These are phyloP conservation scores for Adrianichthys oophorus DNA, from an alignment of 2,797 vertebrate species.

Conservation along the genomic window DNA sequence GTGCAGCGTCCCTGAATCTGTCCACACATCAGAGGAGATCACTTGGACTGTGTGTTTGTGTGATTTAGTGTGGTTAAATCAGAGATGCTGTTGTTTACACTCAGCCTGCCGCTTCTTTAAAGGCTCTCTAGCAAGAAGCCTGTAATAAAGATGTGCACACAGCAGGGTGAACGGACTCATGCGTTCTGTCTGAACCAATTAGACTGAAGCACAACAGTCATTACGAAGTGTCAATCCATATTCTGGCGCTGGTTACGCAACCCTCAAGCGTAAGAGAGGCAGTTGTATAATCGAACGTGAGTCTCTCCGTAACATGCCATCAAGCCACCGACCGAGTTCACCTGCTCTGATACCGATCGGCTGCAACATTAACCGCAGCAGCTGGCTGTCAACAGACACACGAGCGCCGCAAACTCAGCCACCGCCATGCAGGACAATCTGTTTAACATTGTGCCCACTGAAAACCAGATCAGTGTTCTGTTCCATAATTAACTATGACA, in stretches of 20 bases:
- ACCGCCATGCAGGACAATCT: slow-evolving; percentile 10
- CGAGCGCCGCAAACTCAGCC: slow-evolving; percentile 5
- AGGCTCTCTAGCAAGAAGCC: background rate
- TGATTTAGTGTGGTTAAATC: background rate
- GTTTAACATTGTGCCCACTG: slow-evolving; percentile 8
- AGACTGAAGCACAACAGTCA: slow-evolving; percentile 34
- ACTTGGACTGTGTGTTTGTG: no score
- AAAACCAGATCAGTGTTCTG: slow-evolving; percentile 1
- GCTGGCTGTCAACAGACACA: slow-evolving; percentile 57
- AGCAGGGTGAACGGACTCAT: slow-evolving; percentile 22
- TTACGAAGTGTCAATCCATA: slow-evolving; percentile 49
- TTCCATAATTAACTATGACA: slow-evolving; percentile 12
- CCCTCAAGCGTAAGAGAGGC: slow-evolving; percentile 27
- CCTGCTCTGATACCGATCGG: slow-evolving; percentile 38
- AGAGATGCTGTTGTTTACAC: no score
- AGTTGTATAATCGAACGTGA: slow-evolving; percentile 52
- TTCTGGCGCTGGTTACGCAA: slow-evolving; percentile 60
- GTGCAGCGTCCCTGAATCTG: no score
- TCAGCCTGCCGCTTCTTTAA: background rate
- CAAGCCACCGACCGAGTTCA: slow-evolving; percentile 32
- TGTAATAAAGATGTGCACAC: slow-evolving; percentile 14
- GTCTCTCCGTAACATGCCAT: slow-evolving; percentile 35
- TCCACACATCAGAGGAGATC: no score
- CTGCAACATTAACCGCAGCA: slow-evolving; percentile 61
- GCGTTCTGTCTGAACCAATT: slow-evolving; percentile 38